Evolutionary conservation across 2,888 invertebrate species (phyloP), one percentile per base, ranked within the genome.

Genomic region (Pseudanteris insignis): DNA sequence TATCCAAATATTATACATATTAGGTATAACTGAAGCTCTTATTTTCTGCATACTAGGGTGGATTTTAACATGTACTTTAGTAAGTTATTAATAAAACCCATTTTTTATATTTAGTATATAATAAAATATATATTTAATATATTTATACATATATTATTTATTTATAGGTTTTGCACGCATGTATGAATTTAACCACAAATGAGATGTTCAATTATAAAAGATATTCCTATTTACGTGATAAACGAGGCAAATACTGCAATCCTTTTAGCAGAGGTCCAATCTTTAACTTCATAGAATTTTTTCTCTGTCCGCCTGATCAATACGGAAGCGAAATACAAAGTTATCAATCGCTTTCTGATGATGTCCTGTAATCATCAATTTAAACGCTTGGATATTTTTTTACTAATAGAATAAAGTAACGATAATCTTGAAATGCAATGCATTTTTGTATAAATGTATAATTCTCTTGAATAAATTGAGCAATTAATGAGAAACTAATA

Each of bases 181-280:
- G 92, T 75, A 91, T 92, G 91, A 96, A 96, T 82, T 81, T 95
- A 57, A 95, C 96, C 4, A 94, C 94, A 33, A 96, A 95, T 79
- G 95, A 96, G 82, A 92, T 94, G 90, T 92, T 94, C 77, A 95
- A 95, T 82, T 92, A 92, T 79, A 93, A 93, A 76, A 85, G 94
- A 41, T 95, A 95, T 79, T 90, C 92, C 0, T 95, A 96, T 78
- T 80, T 96, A 63, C 84, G 94, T 46, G 94, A 95, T 78, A 92
- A 91, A 74, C 86, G 91, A 55, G 95, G 95, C 1, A 86, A 90
- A 63, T 95, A 93, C 78, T 88, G 90, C 75, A 96, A 95, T 82
- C 94, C 94, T 0, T 96, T 93, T 77, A 92, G 94, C n/a, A 84
- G 93, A 59, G 95, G 95, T 0, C 89, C 92, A 0, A 84, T 92